Percentiles rank a stretch among this genome's conserved stretches.
Conservation (phyloP, 2,888 invertebrate genomes). For the Drosophila ezoana region DNA sequence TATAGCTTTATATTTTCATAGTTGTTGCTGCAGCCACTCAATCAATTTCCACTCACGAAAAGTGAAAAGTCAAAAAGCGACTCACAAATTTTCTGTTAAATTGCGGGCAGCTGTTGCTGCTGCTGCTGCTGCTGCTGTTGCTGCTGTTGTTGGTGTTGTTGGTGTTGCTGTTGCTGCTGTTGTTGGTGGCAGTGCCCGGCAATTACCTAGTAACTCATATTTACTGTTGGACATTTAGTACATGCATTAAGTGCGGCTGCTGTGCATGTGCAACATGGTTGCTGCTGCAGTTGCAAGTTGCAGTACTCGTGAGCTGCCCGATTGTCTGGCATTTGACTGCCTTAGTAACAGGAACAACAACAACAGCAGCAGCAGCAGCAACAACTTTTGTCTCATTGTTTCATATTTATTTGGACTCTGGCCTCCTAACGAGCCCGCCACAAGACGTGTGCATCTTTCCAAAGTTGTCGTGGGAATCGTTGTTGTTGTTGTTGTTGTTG, state of each 20-base stretch:
- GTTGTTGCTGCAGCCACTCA: conserved; percentile 59
- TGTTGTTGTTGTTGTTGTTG: conserved; percentile 45
- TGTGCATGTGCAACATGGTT: conserved; percentile 58
- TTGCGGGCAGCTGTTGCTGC: conserved; percentile 52
- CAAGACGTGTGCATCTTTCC: conserved; percentile 74
- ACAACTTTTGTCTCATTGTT: conserved; percentile 72
- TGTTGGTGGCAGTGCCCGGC: conserved; percentile 61
- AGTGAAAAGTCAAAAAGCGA: conserved; percentile 75
- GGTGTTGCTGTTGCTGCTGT: conserved; percentile 19
- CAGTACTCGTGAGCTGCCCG: conserved; percentile 43
- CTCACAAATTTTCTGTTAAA: conserved; percentile 37
- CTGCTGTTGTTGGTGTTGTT: conserved; percentile 33
- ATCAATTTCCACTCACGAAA: conserved; percentile 75
- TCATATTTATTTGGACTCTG: conserved; percentile 76
- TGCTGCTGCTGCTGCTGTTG: conserved; percentile 17
- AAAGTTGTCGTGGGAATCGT: conserved; percentile 70
- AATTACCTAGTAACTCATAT: conserved; percentile 80
- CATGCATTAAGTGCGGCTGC: conserved; percentile 73
- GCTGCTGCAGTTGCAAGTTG: conserved; percentile 35
- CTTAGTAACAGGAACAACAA: conserved; percentile 32
- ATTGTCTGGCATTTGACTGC: conserved; percentile 57
- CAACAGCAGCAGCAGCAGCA: conserved; percentile 41
- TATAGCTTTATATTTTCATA: conserved; percentile 23
- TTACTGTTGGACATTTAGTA: conserved; percentile 77
- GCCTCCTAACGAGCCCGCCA: conserved; percentile 66